A percentile compares a stretch with the other conserved stretches of the same genome.
Conservation (phyloP, 1,140 invertebrate genomes). For the Diorhabda sublineata region DNA sequence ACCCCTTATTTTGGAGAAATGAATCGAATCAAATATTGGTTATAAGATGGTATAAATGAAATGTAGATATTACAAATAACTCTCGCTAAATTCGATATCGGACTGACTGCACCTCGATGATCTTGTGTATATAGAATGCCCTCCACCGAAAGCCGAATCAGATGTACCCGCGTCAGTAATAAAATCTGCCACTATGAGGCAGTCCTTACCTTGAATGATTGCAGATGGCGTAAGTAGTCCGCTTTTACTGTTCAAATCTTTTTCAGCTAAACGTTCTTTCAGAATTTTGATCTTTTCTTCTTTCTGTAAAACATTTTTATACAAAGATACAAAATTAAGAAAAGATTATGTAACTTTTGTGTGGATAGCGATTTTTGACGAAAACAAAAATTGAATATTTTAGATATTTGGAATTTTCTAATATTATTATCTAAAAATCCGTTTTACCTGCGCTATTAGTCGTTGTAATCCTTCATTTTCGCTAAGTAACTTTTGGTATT, state of each 20-base stretch:
- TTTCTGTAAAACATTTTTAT: slow-evolving; percentile 58
- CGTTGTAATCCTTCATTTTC: slow-evolving; percentile 96
- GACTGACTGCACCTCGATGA: slow-evolving; percentile 74
- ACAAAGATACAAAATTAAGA: background rate
- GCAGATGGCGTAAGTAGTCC: slow-evolving; percentile 26
- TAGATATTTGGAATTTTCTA: too few species aligned
- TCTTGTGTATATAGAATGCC: slow-evolving; percentile 67
- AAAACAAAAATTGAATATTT: too few species aligned
- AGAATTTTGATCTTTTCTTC: slow-evolving; percentile 81
- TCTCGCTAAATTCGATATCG: slow-evolving; percentile 83
- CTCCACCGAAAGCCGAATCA: slow-evolving; percentile 67
- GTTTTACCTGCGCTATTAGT: slow-evolving; percentile 81
- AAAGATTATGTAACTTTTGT: too few species aligned
- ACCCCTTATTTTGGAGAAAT: too few species aligned
- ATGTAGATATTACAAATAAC: slow-evolving; percentile 63
- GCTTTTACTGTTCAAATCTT: slow-evolving; percentile 52
- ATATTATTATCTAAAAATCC: too few species aligned
- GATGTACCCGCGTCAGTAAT: slow-evolving; percentile 73
- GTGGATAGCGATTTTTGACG: too few species aligned
- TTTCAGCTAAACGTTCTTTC: slow-evolving; percentile 72
- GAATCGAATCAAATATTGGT: too few species aligned
- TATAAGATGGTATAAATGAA: too few species aligned
- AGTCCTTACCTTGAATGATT: slow-evolving; percentile 55
- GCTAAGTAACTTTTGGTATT: slow-evolving; percentile 84
- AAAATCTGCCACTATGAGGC: slow-evolving; percentile 63